Base-by-base conservation (phyloP, 1,140 invertebrate genomes). In the Caenorhabditis latens region DNA sequence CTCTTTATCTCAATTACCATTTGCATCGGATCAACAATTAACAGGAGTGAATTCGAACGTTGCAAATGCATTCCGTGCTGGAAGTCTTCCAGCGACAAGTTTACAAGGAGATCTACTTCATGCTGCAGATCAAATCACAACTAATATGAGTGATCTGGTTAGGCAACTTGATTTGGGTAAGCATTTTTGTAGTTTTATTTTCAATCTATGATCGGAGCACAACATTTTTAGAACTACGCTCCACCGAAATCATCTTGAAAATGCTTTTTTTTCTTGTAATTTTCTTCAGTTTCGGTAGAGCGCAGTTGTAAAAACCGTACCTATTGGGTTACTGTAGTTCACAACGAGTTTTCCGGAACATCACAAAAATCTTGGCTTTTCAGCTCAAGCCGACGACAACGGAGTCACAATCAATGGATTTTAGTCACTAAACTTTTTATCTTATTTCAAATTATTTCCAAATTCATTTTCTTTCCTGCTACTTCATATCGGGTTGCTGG, bases 61-160 rank as follows among this genome's bases (percentile, higher is more conserved):
- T 14, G 48, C 83, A 16, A 88, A 63, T 42, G 89, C 89, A 24
- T 89, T 89, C 88, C 48, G 89, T 19, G 88, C 87, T 21, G 86
- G 88, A 24, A 89, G 88, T 86, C 86, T 89, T 16, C 88, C 88
- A 5, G 88, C 88, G 2, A 88, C 87, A 40, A 85, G 83, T 84
- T 42, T 88, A 42, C 87, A 89, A 82, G 86, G 88, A 40, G 88
- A 89, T 63, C 86, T 89, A 11, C 84, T 89, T 8, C 48, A 89
- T 53, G 91, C 91, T n/a, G 91, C 92, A 24, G 92, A 92, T 63
- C 89, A 90, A 40, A 92, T 92, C 11, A 92, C 91, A 24, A 87
- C 86, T 2, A 92, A 92, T 83, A 93, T 92, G 92, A 88, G 85
- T 43, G 86, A 83, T 75, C 75, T 92, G 32, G 91, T 92, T 5